A percentile compares a stretch with the other conserved stretches of the same genome.
Conservation (phyloP, 2,888 invertebrate species). For the Anthrax anthrax region DNA sequence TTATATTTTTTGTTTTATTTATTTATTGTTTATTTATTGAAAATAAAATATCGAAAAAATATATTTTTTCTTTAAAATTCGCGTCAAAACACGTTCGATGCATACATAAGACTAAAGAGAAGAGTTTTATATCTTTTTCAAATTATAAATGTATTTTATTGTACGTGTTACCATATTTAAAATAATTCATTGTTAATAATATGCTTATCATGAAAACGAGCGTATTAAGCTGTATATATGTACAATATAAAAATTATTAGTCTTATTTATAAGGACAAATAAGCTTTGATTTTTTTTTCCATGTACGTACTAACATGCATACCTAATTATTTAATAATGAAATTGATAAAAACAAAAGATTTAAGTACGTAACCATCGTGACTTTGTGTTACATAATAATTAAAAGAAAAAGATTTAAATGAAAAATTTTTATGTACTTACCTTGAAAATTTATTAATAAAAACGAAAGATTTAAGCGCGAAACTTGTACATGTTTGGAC, state of each 20-base stretch:
- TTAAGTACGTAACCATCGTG: neutral
- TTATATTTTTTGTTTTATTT: no score
- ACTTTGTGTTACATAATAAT: neutral
- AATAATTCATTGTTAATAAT: no score
- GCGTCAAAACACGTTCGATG: constrained; percentile 13
- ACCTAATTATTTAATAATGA: neutral
- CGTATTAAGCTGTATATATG: no score
- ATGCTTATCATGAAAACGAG: no score
- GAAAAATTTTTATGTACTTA: no score
- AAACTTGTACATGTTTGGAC: neutral
- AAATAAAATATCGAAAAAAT: no score
- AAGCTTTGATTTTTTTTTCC: no score
- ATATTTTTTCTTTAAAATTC: constrained; percentile 2
- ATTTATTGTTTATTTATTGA: no score
- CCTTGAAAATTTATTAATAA: neutral
- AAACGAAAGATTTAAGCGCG: neutral
- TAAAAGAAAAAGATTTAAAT: no score
- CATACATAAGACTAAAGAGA: constrained; percentile 15
- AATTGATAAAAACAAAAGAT: neutral
- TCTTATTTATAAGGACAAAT: no score
- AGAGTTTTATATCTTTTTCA: constrained; percentile 11
- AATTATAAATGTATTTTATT: constrained; percentile 9
- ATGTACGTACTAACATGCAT: no score
- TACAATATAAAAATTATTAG: no score
- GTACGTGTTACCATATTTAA: constrained; percentile 4